Evolutionary conservation across 53 echinoderm and acorn worm genomes (phyloP).

Genomic region (Holothuria leucospilota): DNA sequence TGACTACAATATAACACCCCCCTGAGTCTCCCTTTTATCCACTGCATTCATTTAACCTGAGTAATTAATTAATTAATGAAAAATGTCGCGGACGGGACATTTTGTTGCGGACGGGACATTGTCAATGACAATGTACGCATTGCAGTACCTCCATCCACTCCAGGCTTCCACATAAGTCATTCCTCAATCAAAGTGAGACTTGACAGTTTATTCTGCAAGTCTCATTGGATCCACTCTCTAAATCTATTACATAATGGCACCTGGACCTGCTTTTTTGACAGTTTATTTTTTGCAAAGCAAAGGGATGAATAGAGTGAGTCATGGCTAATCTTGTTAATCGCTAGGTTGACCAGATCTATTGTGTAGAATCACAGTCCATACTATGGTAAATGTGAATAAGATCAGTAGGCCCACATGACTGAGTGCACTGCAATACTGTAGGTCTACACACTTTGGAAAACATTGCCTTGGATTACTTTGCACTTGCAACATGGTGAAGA

Average conservation of each 20-base stretch:
- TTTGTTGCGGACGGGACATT: slow-evolving; percentile 3
- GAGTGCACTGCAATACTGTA: too few relatives aligned
- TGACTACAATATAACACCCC: slow-evolving; percentile 6
- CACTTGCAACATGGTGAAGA: too few relatives aligned
- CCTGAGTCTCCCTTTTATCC: not conserved
- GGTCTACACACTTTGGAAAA: too few relatives aligned
- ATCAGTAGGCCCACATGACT: too few relatives aligned
- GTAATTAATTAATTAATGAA: slow-evolving; percentile 6
- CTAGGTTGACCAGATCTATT: too few relatives aligned
- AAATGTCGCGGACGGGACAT: slow-evolving; percentile 4
- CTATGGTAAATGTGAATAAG: too few relatives aligned
- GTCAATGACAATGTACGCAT: not conserved
- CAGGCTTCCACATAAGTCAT: not conserved
- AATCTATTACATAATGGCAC: too few relatives aligned
- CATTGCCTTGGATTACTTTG: too few relatives aligned
- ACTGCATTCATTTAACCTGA: not conserved
- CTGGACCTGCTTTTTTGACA: not conserved
- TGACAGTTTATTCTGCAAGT: not conserved
- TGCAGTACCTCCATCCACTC: not conserved
- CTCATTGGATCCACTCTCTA: not conserved
- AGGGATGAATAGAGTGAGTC: too few relatives aligned
- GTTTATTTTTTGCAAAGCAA: too few relatives aligned
- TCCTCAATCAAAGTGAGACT: slow-evolving; percentile 8
- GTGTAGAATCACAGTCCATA: too few relatives aligned
- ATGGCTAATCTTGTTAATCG: too few relatives aligned